Conservation (phyloP, 1,140 invertebrate genomes). For the Aphaenogaster floridana region DNA sequence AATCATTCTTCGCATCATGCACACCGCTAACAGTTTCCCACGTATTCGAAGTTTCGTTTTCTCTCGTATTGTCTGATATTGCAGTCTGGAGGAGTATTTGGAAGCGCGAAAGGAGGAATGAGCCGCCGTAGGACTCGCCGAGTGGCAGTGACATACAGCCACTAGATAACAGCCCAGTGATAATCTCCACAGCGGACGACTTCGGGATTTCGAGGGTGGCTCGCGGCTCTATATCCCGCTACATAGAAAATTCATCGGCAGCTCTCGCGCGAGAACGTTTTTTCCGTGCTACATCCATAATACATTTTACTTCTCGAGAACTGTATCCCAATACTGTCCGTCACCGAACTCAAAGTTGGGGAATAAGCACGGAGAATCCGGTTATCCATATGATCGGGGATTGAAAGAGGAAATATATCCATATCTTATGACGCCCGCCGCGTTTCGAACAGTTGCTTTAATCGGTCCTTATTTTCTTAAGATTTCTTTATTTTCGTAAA, state of each 20-base stretch:
- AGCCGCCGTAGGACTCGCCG: conserved; percentile 34
- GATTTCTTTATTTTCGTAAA: not conserved
- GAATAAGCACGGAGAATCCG: conserved; percentile 33
- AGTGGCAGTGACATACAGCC: conserved; percentile 30
- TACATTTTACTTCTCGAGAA: conserved; percentile 37
- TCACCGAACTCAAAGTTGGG: conserved; percentile 30
- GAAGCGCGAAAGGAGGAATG: conserved; percentile 61
- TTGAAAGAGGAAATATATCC: not conserved
- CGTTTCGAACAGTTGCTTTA: not conserved
- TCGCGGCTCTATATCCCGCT: not conserved
- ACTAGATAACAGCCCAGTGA: conserved; percentile 38
- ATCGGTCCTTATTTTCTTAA: not conserved
- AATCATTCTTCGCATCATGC: conserved; percentile 55
- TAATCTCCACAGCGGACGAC: conserved; percentile 15
- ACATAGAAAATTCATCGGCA: conserved; percentile 46
- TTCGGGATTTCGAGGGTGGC: conserved; percentile 34
- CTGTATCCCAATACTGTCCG: conserved; percentile 26
- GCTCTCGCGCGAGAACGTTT: conserved; percentile 46
- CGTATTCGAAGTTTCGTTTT: conserved; percentile 64
- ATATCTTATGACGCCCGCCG: not conserved
- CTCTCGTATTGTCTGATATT: conserved; percentile 69
- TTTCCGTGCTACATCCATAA: conserved; percentile 45
- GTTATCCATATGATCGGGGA: not conserved
- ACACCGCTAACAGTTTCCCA: conserved; percentile 47
- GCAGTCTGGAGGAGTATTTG: conserved; percentile 59